Evolutionary conservation across 2,797 vertebrate species (phyloP).

Genomic region (Falco concolor): DNA sequence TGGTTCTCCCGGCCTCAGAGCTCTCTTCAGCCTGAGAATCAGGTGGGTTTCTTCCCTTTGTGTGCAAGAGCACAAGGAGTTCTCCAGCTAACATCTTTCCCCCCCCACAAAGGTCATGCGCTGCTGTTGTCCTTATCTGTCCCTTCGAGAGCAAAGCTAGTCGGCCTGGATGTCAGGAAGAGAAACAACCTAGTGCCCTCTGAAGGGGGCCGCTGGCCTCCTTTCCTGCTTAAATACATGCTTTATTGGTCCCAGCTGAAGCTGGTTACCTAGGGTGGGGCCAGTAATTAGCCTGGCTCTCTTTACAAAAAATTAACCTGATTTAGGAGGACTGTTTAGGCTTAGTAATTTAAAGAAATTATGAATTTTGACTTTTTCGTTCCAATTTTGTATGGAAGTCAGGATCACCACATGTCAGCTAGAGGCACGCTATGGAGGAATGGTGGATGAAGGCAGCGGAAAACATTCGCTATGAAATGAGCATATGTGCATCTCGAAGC

Average conservation of each 20-base stretch:
- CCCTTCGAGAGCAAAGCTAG: background rate
- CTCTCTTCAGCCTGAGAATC: background rate
- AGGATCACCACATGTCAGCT: background rate
- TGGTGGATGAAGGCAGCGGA: background rate
- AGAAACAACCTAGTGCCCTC: accelerated
- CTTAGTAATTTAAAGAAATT: background rate
- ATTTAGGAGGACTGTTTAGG: background rate
- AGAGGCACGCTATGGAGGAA: background rate
- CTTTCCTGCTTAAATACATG: background rate
- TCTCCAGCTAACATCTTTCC: background rate
- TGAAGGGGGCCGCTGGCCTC: accelerated
- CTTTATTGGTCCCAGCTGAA: background rate
- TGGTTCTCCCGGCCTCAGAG: background rate
- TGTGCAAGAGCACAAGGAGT: accelerated
- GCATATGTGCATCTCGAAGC: accelerated
- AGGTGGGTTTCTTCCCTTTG: background rate
- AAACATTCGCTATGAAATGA: background rate
- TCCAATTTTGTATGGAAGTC: background rate
- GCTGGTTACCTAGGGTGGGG: background rate
- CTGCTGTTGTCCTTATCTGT: too few species aligned
- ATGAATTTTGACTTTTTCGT: background rate
- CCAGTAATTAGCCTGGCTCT: background rate
- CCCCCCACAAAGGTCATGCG: accelerated
- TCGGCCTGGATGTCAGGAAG: accelerated
- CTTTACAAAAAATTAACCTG: background rate